Conservation (phyloP, 1,140 invertebrate genomes). For the Drosophila lacertosa region DNA sequence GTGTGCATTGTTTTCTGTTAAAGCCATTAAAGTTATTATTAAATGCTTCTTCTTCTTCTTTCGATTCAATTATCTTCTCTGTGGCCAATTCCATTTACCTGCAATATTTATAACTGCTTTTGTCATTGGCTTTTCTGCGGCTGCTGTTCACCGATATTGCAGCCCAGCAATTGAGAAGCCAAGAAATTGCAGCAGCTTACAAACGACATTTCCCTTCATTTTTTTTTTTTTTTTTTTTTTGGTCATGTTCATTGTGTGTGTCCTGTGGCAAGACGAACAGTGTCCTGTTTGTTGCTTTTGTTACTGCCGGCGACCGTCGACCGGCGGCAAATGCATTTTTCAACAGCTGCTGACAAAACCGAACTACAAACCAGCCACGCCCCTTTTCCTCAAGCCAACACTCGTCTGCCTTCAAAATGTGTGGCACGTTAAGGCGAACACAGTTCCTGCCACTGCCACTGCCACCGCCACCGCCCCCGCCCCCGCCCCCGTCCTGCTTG, state of each 20-base stretch:
- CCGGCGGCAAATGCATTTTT: slow-evolving; percentile 42
- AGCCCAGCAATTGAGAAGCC: neutral
- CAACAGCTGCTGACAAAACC: slow-evolving; percentile 24
- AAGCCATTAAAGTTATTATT: too few relatives aligned
- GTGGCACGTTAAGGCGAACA: slow-evolving; percentile 9
- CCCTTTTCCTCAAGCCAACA: too few relatives aligned
- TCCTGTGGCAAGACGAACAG: neutral
- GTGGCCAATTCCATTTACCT: too few relatives aligned
- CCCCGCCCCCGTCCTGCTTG: too few relatives aligned
- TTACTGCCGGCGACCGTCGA: neutral
- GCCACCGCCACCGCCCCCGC: too few relatives aligned
- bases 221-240: too few relatives aligned
- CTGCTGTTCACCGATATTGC: neutral
- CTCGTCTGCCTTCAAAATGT: slow-evolving; percentile 27
- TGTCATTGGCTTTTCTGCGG: slow-evolving; percentile 16
- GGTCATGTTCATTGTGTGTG: slow-evolving; percentile 20
- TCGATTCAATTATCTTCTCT: too few relatives aligned
- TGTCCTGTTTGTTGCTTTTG: neutral
- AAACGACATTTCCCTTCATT: slow-evolving; percentile 13
- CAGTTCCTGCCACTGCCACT: too few relatives aligned
- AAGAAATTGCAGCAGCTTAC: slow-evolving; percentile 17
- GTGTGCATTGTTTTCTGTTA: too few relatives aligned
- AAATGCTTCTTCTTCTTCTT: too few relatives aligned
- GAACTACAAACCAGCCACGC: neutral
- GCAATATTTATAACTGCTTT: slow-evolving; percentile 20